Evolutionary conservation across 1,140 invertebrate genomes (phyloP).

Genomic region (Plectrocnemia conspersa): DNA sequence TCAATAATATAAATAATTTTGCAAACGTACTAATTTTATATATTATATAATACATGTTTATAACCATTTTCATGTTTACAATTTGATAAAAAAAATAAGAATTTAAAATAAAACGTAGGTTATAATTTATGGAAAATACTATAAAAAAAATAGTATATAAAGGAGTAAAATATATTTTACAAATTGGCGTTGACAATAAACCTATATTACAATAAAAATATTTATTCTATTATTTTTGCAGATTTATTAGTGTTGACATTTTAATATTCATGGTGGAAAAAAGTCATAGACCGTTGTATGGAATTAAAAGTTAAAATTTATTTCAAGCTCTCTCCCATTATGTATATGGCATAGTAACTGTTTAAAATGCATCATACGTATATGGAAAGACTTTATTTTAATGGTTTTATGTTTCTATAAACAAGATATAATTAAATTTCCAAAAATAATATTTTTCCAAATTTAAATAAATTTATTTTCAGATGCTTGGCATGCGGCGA

Average conservation of each 20-base stretch:
- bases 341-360: neutral
- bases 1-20: constrained; percentile 4
- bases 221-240: too few relatives aligned
- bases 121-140: neutral
- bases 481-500: constrained; percentile 24
- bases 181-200: neutral
- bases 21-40: too few relatives aligned
- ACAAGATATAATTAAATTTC: neutral
- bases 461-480: neutral
- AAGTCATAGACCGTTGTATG: too few relatives aligned
- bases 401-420: neutral
- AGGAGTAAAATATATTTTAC: neutral
- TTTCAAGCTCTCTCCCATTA: neutral
- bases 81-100: neutral
- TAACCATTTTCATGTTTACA: too few relatives aligned
- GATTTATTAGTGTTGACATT: too few relatives aligned
- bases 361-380: neutral
- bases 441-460: neutral
- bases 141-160: neutral
- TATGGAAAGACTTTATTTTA: neutral
- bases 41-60: too few relatives aligned
- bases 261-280: too few relatives aligned
- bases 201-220: neutral
- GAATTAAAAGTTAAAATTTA: too few relatives aligned
- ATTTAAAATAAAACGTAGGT: neutral